Conservation (phyloP, 2,113 vertebrate species). For the Circaetus cinerascens region DNA sequence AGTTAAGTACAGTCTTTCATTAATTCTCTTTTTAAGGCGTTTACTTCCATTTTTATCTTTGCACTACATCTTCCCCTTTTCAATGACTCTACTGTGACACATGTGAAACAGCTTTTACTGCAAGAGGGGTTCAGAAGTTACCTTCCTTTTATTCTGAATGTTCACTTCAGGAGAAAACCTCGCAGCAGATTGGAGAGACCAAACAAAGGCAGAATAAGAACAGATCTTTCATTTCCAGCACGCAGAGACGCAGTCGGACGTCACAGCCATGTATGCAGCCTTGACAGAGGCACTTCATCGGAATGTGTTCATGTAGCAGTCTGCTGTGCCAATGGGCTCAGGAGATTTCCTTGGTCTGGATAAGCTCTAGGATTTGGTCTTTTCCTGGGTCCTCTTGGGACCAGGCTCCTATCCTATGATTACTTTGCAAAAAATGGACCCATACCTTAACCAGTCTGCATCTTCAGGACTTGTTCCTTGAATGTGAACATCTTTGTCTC, state of each 20-base stretch:
- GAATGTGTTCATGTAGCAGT: neutral
- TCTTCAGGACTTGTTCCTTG: neutral
- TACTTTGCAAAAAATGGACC: neutral
- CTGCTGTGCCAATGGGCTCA: neutral
- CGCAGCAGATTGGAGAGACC: neutral
- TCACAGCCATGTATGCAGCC: neutral
- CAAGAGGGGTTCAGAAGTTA: neutral
- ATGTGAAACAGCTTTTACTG: neutral
- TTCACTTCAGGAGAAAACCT: neutral
- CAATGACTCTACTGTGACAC: neutral
- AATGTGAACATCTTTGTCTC: neutral
- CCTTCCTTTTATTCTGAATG: neutral
- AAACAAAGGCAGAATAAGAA: neutral
- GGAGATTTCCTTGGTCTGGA: neutral
- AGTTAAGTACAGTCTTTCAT: neutral
- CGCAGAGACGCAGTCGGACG: rapidly evolving
- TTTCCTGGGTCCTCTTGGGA: neutral
- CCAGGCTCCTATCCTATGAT: neutral
- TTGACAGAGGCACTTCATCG: neutral
- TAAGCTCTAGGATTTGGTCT: neutral
- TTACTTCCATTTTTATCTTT: neutral
- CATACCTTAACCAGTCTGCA: neutral
- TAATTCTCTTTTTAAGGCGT: neutral
- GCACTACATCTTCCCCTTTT: neutral
- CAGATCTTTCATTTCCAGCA: neutral